A percentile compares a stretch with the other conserved stretches of the same genome.
phyloP scores from a whole-genome alignment of 2,888 invertebrate species.

The Ctena decussata region DNA sequence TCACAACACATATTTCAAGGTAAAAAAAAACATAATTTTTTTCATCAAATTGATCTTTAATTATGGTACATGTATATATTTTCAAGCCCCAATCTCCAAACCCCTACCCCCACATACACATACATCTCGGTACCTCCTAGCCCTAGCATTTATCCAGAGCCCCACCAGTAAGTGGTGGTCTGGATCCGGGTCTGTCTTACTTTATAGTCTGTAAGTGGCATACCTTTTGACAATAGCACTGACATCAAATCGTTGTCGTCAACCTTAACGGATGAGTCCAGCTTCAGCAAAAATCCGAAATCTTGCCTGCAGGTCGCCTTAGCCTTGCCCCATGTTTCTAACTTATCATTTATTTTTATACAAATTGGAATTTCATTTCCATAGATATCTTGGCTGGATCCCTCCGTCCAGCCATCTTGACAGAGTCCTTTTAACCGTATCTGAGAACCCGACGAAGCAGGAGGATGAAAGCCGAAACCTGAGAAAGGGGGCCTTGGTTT shows the following conservation, averaged over 20 bases:
- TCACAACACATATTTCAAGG: too few relatives aligned
- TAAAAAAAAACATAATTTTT: too few relatives aligned
- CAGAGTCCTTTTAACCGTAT: constrained; percentile 55
- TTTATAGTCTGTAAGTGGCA: too few relatives aligned
- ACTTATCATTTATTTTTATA: constrained; percentile 63
- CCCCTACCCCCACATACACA: too few relatives aligned
- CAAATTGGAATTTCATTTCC: constrained; percentile 68
- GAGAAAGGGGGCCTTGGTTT: not conserved
- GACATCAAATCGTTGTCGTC: constrained; percentile 33
- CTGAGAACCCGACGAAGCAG: not conserved
- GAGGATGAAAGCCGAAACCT: not conserved
- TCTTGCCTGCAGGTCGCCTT: constrained; percentile 66
- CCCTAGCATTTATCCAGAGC: too few relatives aligned
- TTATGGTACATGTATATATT: too few relatives aligned
- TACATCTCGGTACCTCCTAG: too few relatives aligned
- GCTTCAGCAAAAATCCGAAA: constrained; percentile 71
- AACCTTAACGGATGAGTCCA: constrained; percentile 62
- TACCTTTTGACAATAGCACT: constrained; percentile 48
- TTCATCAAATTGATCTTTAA: too few relatives aligned
- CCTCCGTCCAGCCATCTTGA: constrained; percentile 68
- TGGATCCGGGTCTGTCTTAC: too few relatives aligned
- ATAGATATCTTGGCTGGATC: constrained; percentile 43
- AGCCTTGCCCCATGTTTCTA: constrained; percentile 69
- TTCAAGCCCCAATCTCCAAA: too few relatives aligned
- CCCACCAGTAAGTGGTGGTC: too few relatives aligned